Evolutionary conservation across 2,888 invertebrate genomes (phyloP).

Genomic region (Ceratothoa steindachneri): DNA sequence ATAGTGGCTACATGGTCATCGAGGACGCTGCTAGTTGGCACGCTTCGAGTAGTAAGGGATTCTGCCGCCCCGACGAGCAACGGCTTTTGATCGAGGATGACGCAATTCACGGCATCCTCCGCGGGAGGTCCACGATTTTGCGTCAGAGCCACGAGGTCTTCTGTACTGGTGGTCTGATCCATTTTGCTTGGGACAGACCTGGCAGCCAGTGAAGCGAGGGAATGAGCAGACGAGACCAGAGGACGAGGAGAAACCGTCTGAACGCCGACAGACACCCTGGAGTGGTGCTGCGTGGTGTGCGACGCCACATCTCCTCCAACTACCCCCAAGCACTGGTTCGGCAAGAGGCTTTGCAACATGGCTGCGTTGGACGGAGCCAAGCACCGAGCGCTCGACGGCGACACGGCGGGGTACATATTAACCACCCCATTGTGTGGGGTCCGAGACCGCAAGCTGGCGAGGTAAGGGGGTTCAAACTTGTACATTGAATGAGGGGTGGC

Average conservation of each 20-base stretch:
- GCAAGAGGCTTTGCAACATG: not conserved
- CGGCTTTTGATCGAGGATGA: not conserved
- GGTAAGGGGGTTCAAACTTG: slow-evolving; percentile 40
- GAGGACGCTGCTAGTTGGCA: not conserved
- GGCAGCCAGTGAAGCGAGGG: too few relatives aligned
- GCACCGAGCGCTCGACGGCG: not conserved
- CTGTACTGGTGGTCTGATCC: slow-evolving; percentile 37
- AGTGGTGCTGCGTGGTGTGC: not conserved
- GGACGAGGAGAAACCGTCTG: not conserved
- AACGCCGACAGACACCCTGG: slow-evolving; percentile 3
- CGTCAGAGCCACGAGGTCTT: slow-evolving; percentile 17
- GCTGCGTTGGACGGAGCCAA: not conserved
- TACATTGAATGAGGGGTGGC: slow-evolving; percentile 23
- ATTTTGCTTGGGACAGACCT: slow-evolving; percentile 25
- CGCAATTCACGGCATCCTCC: not conserved
- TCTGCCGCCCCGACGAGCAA: not conserved
- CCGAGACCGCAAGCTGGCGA: not conserved
- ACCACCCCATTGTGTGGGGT: not conserved
- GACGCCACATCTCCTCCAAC: not conserved
- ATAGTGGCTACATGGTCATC: not conserved
- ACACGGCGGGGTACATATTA: not conserved
- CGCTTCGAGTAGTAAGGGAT: not conserved
- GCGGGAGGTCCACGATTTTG: not conserved
- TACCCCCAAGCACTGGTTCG: not conserved
- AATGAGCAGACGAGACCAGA: not conserved